Conservation (phyloP, 2,113 vertebrate genomes). For the Brachypodius melanocephalos region DNA sequence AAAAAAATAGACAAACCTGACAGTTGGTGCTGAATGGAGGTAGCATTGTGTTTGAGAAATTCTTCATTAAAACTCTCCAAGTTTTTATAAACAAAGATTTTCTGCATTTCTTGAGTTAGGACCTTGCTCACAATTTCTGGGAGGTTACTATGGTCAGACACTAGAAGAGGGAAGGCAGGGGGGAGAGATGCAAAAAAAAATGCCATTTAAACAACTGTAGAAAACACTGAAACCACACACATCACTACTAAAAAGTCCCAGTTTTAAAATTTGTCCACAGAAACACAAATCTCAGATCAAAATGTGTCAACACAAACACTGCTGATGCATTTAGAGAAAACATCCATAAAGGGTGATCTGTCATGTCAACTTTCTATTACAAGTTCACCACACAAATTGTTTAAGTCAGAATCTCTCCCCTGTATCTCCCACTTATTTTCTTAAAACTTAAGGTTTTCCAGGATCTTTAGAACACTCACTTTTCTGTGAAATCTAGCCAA, state of each 20-base stretch:
- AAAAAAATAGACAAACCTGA: constrained; percentile 38
- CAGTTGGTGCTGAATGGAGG: constrained; percentile 78
- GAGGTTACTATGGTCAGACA: constrained; percentile 79
- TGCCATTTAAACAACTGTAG: background rate
- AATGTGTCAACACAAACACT: background rate
- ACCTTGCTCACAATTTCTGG: constrained; percentile 79
- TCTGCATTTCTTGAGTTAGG: constrained; percentile 79
- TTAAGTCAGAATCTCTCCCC: background rate
- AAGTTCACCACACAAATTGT: background rate
- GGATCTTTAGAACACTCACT: background rate
- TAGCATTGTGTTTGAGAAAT: constrained; percentile 76
- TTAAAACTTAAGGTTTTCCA: background rate
- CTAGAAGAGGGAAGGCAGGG: constrained; percentile 30
- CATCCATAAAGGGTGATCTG: background rate
- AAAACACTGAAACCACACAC: background rate
- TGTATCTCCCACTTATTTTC: background rate
- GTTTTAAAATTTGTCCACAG: background rate
- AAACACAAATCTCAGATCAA: background rate
- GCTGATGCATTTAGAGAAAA: background rate
- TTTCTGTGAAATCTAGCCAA: background rate
- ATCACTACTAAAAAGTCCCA: background rate
- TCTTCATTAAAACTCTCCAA: constrained; percentile 79
- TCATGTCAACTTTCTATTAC: background rate
- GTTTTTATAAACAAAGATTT: constrained; percentile 77
- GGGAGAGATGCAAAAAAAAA: background rate